A percentile compares a stretch with the other conserved stretches of the same genome.
Conservation (phyloP, 2,888 invertebrate genomes). For the Lochmaea capreae region DNA sequence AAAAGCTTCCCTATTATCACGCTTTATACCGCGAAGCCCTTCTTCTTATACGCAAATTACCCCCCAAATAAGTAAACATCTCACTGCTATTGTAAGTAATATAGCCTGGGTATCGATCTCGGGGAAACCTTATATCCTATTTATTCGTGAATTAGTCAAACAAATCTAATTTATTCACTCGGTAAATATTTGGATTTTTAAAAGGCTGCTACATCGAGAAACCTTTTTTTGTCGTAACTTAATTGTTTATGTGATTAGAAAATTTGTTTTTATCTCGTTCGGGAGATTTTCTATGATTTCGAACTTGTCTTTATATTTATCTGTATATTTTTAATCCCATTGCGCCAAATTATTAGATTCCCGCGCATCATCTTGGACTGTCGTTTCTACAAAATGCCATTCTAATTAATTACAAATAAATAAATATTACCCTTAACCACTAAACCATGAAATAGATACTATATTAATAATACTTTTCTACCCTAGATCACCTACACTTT, state of each 20-base stretch:
- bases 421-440: too few species aligned
- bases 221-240: constrained; percentile 1
- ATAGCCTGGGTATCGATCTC: constrained; percentile 48
- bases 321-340: too few species aligned
- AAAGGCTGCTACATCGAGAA: constrained; percentile 18
- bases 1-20: constrained; percentile 50
- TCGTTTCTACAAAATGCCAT: too few species aligned
- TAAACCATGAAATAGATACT: too few species aligned
- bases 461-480: too few species aligned
- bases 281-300: too few species aligned
- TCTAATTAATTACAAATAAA: too few species aligned
- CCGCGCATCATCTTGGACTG: too few species aligned
- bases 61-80: constrained; percentile 52
- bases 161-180: constrained; percentile 42
- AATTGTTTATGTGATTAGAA: constrained; percentile 20
- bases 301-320: too few species aligned
- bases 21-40: constrained; percentile 51
- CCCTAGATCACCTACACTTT: too few species aligned
- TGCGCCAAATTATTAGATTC: too few species aligned
- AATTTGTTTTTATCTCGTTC: neutral
- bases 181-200: constrained; percentile 39
- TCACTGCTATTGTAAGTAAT: constrained; percentile 50
- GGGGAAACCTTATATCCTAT: constrained; percentile 48
- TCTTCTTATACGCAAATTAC: constrained; percentile 50
- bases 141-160: constrained; percentile 43